Conservation (phyloP, 1,140 invertebrate genomes). For the Andrena cerasifolii region DNA sequence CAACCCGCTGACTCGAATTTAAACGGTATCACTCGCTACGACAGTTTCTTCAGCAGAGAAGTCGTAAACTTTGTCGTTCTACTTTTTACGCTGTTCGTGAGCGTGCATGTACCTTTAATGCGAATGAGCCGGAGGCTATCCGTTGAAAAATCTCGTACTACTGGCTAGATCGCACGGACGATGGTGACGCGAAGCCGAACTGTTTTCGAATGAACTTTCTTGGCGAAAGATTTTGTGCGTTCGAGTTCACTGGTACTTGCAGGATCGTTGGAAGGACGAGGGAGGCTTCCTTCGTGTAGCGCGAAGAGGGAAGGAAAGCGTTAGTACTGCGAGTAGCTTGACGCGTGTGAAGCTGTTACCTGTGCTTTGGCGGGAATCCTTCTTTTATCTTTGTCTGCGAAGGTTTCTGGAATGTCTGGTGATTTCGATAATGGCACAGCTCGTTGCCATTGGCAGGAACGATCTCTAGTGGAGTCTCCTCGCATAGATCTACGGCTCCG, state of each 20-base stretch:
- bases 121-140: neutral
- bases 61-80: neutral
- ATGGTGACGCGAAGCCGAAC: neutral
- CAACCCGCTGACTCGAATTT: conserved; percentile 28
- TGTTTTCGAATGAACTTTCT: neutral
- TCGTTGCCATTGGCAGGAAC: conserved; percentile 36
- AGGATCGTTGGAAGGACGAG: neutral
- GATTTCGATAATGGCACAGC: conserved; percentile 36
- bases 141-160: neutral
- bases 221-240: neutral
- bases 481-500: conserved; percentile 9
- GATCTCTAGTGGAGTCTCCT: conserved; percentile 34
- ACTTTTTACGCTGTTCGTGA: neutral
- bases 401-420: conserved; percentile 29
- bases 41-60: conserved; percentile 11
- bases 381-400: conserved; percentile 15
- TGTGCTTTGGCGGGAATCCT: conserved; percentile 5
- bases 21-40: conserved; percentile 39
- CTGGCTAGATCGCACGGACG: neutral
- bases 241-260: neutral
- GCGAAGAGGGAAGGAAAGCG: conserved; percentile 8
- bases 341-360: conserved; percentile 9
- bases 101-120: neutral
- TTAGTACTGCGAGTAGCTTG: conserved; percentile 12
- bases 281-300: neutral